These are phyloP conservation scores for Drosophila pseudotakahashii DNA, from an alignment of 2,888 invertebrate genomes.

Conservation along the genomic window DNA sequence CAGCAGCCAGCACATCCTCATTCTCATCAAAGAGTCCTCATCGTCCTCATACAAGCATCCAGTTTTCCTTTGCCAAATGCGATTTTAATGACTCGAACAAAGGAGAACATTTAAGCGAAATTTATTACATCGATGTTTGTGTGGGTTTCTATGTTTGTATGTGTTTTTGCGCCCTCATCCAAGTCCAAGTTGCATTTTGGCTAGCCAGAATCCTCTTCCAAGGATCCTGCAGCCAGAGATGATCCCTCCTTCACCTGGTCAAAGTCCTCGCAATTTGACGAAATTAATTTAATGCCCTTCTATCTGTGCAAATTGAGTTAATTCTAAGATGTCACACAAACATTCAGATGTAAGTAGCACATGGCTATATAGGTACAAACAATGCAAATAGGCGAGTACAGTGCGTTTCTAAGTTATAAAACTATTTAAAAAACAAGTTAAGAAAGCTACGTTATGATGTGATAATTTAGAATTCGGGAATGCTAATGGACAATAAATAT, in stretches of 20 bases:
- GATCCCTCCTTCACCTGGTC: slow-evolving; percentile 26
- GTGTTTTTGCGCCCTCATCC: slow-evolving; percentile 1
- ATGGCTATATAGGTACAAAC: slow-evolving; percentile 2
- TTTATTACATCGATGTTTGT: slow-evolving; percentile 66
- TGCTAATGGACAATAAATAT: too few relatives aligned
- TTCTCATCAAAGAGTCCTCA: slow-evolving; percentile 24
- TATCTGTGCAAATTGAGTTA: slow-evolving; percentile 39
- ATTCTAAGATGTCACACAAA: slow-evolving; percentile 22
- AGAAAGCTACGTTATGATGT: too few relatives aligned
- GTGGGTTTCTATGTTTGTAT: slow-evolving; percentile 2
- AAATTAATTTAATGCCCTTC: slow-evolving; percentile 28
- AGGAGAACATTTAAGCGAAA: slow-evolving; percentile 69
- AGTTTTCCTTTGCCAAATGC: slow-evolving; percentile 60
- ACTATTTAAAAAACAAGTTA: too few relatives aligned
- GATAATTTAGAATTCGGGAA: too few relatives aligned
- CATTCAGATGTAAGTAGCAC: slow-evolving; percentile 12
- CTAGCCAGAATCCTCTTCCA: neutral
- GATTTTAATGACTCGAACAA: slow-evolving; percentile 79
- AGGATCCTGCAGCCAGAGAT: slow-evolving; percentile 9
- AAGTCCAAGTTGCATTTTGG: neutral
- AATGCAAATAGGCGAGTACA: slow-evolving; percentile 7
- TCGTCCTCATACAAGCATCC: neutral
- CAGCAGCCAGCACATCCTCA: neutral
- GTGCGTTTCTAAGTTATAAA: neutral
- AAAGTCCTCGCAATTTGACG: neutral